Percentiles rank a stretch among this genome's conserved stretches.
phyloP scores from a whole-genome alignment of 2,113 vertebrate genomes.

The Vulpes ferrilata region DNA sequence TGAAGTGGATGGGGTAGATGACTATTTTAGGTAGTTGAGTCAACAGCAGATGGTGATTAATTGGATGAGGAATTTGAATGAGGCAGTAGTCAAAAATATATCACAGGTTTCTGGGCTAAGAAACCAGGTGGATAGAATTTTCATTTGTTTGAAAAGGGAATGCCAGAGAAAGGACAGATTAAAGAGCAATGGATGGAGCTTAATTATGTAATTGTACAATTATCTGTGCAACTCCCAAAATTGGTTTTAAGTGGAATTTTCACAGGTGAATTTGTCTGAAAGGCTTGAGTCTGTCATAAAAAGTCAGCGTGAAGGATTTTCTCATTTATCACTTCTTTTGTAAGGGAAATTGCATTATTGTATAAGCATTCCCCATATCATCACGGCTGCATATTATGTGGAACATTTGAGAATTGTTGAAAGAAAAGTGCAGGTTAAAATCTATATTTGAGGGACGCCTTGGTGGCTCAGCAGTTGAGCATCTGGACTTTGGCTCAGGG shows the following conservation, averaged over 20 bases:
- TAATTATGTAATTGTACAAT: background rate
- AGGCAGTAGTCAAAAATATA: constrained; percentile 1
- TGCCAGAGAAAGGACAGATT: background rate
- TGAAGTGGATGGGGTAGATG: background rate
- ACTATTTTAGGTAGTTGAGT: background rate
- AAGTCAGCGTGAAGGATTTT: background rate
- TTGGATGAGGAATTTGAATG: background rate
- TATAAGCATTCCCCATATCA: background rate
- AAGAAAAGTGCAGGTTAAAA: constrained; percentile 7
- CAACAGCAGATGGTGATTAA: background rate
- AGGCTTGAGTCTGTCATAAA: background rate
- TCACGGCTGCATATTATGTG: background rate
- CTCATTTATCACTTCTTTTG: background rate
- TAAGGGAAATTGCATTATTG: background rate
- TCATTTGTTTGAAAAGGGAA: background rate
- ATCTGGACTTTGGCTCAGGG: too few species aligned
- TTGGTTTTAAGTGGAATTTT: background rate
- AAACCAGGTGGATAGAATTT: constrained; percentile 2
- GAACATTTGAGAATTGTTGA: background rate
- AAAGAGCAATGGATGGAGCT: background rate
- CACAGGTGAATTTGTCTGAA: background rate
- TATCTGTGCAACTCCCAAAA: background rate
- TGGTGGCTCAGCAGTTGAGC: too few species aligned
- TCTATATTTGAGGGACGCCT: background rate
- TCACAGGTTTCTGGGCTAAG: background rate